Conservation (phyloP, 2,797 vertebrate genomes). For the Typhlichthys subterraneus region DNA sequence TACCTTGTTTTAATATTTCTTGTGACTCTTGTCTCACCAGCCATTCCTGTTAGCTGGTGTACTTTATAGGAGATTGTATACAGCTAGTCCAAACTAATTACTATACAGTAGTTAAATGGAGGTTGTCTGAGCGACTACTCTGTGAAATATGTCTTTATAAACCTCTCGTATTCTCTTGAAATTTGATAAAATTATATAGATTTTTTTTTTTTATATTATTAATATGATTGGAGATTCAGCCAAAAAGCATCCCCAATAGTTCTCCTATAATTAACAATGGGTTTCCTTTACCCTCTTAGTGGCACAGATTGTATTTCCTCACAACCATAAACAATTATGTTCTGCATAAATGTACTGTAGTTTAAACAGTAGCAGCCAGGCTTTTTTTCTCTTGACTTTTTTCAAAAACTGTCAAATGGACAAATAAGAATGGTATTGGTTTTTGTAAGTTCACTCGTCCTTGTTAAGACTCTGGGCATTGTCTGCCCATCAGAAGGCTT, state of each 20-base stretch:
- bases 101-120: background rate
- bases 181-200: too few relatives aligned
- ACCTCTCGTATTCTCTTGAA: too few relatives aligned
- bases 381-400: too few relatives aligned
- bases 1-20: too few relatives aligned
- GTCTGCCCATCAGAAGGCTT: slow-evolving; percentile 45
- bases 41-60: background rate
- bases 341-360: slow-evolving; percentile 11
- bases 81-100: background rate
- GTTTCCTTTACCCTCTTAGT: too few relatives aligned
- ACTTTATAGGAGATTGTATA: background rate
- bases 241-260: too few relatives aligned
- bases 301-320: too few relatives aligned
- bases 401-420: background rate
- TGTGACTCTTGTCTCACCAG: background rate
- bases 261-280: too few relatives aligned
- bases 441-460: slow-evolving; percentile 16
- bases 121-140: background rate
- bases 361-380: background rate
- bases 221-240: too few relatives aligned
- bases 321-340: background rate
- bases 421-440: slow-evolving; percentile 3
- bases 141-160: too few relatives aligned
- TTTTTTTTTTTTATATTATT: too few relatives aligned
- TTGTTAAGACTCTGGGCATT: slow-evolving; percentile 48